Percentiles rank a stretch among this genome's conserved stretches.
Conservation (phyloP, 2,888 invertebrate species). For the Scrobipalpa costella region DNA sequence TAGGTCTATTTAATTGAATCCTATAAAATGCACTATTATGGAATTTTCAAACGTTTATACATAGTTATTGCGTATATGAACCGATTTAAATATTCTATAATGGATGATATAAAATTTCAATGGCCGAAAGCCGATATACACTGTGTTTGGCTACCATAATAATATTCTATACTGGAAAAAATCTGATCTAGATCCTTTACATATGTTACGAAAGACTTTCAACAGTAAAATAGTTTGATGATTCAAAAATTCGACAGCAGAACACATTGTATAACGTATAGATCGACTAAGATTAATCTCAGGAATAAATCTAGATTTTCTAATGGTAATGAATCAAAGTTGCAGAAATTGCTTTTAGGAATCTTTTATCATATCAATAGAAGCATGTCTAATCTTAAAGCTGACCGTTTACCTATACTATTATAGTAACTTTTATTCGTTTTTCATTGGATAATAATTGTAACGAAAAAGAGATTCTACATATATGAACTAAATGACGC, state of each 20-base stretch:
- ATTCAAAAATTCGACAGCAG: not conserved
- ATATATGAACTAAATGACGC: not conserved
- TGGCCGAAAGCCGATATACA: not conserved
- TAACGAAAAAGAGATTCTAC: constrained; percentile 12
- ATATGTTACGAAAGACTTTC: not conserved
- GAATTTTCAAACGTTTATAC: constrained; percentile 27
- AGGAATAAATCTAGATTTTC: constrained; percentile 2
- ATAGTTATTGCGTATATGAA: constrained; percentile 11
- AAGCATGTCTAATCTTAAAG: constrained; percentile 41
- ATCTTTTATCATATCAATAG: not conserved
- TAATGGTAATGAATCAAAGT: constrained; percentile 4
- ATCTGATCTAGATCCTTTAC: not conserved
- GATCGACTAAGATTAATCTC: not conserved
- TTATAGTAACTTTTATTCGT: constrained; percentile 42
- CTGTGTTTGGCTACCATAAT: not conserved
- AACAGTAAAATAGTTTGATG: not conserved
- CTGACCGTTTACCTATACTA: constrained; percentile 42
- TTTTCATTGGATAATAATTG: not conserved
- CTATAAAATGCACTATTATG: constrained; percentile 29
- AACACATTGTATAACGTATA: not conserved
- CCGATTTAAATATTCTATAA: not conserved
- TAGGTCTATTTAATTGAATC: constrained; percentile 13
- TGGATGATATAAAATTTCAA: constrained; percentile 2
- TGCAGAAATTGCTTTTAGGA: constrained; percentile 1
- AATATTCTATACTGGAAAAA: not conserved